Base-by-base conservation (phyloP, 2,113 vertebrate species). In the Lepus americanus region DNA sequence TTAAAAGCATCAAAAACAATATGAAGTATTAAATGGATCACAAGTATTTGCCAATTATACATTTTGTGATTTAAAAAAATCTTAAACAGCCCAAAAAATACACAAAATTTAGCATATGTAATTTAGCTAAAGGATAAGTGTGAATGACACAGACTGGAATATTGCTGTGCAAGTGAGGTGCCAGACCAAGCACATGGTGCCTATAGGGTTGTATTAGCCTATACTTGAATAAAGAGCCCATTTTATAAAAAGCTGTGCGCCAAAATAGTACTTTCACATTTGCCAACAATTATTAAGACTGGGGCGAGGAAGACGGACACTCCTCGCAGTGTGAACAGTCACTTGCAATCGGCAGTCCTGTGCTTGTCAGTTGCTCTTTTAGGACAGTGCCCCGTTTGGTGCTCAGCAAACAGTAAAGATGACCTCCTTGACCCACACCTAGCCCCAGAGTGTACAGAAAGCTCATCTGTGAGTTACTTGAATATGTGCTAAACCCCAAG, bases 1-100 rank as follows among this genome's bases (percentile, higher is more conserved):
- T 92, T 36, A 95, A 81, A 94, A 92, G 22, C 10, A 61, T 79
- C 51, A 80, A 94, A 88, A 74, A 39, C 16, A 49, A 16, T 67
- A n/a, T 36, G 31, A 89, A 77, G 36, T 39, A 78, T 31, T 82
- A 88, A 80, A 78, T 9, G 78, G 39, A 78, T 74, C 25, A 11
- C 3, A 70, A 76, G 11, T 88, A 90, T 49, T 76, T 90, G 27
- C 10, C 66, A 83, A 69, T 67, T 53, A 90, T 77, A 64, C 29
- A 44, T 80, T 78, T 44, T 89, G 8, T 74, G 70, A 89, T 49
- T 66, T 76, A 83, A 87, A 39, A 44, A 44, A 49, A 66, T 33
- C 86, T 72, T 63, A 86, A 63, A 67, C 6, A 79, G 63, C 13
- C 25, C 5, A 7, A 36, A 82, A 79, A 74, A 61, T 11, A 5